Evolutionary conservation across 2,797 vertebrate genomes (phyloP), one percentile per base, ranked within the genome.

Genomic region (Mycteria americana): DNA sequence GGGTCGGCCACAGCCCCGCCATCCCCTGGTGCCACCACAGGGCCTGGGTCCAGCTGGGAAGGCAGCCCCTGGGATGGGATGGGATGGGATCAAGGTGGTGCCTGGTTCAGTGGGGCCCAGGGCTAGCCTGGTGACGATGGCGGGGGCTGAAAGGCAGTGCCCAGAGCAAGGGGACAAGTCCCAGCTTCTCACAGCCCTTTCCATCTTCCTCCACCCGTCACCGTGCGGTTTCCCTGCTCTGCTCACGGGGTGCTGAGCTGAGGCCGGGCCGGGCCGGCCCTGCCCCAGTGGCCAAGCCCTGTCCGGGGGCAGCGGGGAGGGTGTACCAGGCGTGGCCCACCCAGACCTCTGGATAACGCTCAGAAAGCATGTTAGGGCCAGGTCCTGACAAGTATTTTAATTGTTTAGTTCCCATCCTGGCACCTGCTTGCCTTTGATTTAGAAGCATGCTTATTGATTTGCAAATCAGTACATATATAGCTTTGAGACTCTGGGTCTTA

Each of bases 51-150:
- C 37, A 19, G 2, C 13, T 37, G n/a, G 45, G 21, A 53, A 41
- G 11, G 5, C 4, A 48, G 18, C 2, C 13, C 13, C 15, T 24
- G 28, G 33, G 10, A 11, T 33, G 6, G 13, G 14, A 17, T 23
- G 6, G 7, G 5, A 13, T 6, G 7, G 33, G 9, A 15, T 13
- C 0, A 0, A 82, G 18, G 14, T 54, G 25, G 8, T 62, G 11
- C 25, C 48, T 41, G 21, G 10, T 33, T 73, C 72, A 68, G 30
- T 11, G 31, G 48, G 18, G 25, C 22, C 14, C 0, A 46, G 33
- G 18, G 8, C 7, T 30, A 41, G 48, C 10, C 16, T 73, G n/a
- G 17, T 16, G 7, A 56, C 37, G 33, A 18, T 4, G 30, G 13
- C 10, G 3, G 5, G 33, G 23, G 27, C 25, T 57, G 45, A 73